These are phyloP conservation scores for Paramormyrops kingsleyae DNA, from an alignment of 2,113 vertebrate genomes.

Conservation along the genomic window DNA sequence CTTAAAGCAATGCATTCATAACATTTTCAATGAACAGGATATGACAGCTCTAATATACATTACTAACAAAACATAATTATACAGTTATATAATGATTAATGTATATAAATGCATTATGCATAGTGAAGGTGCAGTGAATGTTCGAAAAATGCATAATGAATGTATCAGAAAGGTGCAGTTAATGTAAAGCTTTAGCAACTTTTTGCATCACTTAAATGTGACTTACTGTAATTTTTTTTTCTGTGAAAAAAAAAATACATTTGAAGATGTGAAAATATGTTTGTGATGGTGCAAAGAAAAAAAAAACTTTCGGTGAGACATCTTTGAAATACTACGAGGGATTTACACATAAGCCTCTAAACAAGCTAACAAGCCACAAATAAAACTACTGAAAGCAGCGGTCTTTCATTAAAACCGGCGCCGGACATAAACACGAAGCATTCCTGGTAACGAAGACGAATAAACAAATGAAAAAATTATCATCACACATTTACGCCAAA, in stretches of 20 bases:
- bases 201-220: not conserved
- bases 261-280: not conserved
- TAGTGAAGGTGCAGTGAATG: not conserved
- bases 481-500: constrained; percentile 34
- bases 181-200: not conserved
- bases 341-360: not conserved
- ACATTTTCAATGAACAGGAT: not conserved
- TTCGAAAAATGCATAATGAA: not conserved
- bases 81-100: not conserved
- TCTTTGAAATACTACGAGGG: constrained; percentile 5
- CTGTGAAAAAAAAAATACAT: not conserved
- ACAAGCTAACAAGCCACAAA: constrained; percentile 18
- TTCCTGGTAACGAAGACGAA: constrained; percentile 34
- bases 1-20: not conserved
- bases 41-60: not conserved
- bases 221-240: not conserved
- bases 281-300: not conserved
- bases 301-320: not conserved
- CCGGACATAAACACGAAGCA: constrained; percentile 32
- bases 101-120: not conserved
- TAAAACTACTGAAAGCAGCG: constrained; percentile 12
- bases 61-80: not conserved
- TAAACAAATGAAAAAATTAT: constrained; percentile 55
- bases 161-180: not conserved
- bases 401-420: constrained; percentile 53